Evolutionary conservation across 2,113 vertebrate species (phyloP), one percentile per base, ranked within the genome.

Genomic region (Jacana jacana): DNA sequence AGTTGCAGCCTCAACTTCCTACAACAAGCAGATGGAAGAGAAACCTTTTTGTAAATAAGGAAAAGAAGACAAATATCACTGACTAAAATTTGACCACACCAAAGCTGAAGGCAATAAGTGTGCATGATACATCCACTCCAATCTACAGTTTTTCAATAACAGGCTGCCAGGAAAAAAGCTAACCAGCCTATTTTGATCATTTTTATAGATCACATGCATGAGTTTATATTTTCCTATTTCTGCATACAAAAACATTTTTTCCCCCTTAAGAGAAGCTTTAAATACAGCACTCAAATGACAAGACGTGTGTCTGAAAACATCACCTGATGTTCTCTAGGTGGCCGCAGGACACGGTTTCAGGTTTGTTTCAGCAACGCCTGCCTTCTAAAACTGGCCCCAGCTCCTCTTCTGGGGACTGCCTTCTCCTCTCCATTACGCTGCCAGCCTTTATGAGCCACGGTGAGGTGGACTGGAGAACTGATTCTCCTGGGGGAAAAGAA

Each of bases 391-490:
- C 24, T 17, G 15, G 1, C 16, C 18, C 20, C 1, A 0, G 13
- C 14, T 91, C 14, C 44, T 40, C 19, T 48, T 30, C 31, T 54
- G 39, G 42, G 8, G 14, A 5, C 31, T 80, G 63, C 24, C 49
- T 71, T 37, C 58, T 44, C n/a, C 1, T 37, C 58, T 44, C n/a
- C 1, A 0, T 61, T 49, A 25, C 18, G 18, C 44, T 44, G 35
- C 9, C 55, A 18, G 4, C 5, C 25, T 57, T 76, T 48, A 33
- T 0, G 0, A 64, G 54, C 33, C 52, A 30, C 1, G 9, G 25
- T 37, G 71, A 54, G 18, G 13, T 72, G 49, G 23, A 19, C 17
- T 2, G 9, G 10, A 42, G 9, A 89, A 57, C 3, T 31, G 42
- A 25, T 58, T 66, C 63, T 89, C 6, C 49, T 61, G 12, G 39